Base-by-base conservation (phyloP, 2,797 vertebrate species). In the Merluccius polli region DNA sequence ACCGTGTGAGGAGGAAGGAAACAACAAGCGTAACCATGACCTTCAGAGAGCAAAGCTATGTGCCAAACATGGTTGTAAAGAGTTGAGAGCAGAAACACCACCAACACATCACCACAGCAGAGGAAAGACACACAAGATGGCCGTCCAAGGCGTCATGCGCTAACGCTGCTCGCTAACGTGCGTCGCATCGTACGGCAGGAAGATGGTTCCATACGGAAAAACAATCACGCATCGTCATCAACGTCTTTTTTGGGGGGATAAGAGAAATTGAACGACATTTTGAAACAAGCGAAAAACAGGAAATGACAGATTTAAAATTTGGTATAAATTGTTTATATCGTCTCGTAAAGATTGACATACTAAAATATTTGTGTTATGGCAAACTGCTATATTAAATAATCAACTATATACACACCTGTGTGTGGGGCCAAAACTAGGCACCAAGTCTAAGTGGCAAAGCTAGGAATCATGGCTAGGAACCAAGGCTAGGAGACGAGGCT, bases 61-160 rank as follows among this genome's bases (percentile, higher is more conserved):
- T 52, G 48, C 48, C 48, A 52, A 52, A 21, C 48, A 52, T 18
- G 6, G 4, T 52, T 7, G 48, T 52, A 21, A 63, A 63, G 21
- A 63, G 52, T 63, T n/a, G 21, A 63, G 52, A 63, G 52, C 52
- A 63, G 89, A 88, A 88, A 88, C 87, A 87, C 85, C 89, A 89
- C 88, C 88, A 63, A 87, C 82, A 90, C 85, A 6, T 87, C 87
- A 88, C 85, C 87, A 90, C 89, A 90, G 88, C 89, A 89, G 88
- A 92, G 87, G 91, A 77, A 52, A 72, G 74, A 83, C 77, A 85
- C 52, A 63, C 52, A 63, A 63, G 52, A 63, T 63, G 79, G 83
- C 84, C 88, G 72, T 78, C 6, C 73, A 85, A 81, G 59, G 85
- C 78, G 68, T 79, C 91, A 91, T 91, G 88, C 89, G 52, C 52